phyloP scores from a whole-genome alignment of 2,797 vertebrate species.

The Alauda arvensis region DNA sequence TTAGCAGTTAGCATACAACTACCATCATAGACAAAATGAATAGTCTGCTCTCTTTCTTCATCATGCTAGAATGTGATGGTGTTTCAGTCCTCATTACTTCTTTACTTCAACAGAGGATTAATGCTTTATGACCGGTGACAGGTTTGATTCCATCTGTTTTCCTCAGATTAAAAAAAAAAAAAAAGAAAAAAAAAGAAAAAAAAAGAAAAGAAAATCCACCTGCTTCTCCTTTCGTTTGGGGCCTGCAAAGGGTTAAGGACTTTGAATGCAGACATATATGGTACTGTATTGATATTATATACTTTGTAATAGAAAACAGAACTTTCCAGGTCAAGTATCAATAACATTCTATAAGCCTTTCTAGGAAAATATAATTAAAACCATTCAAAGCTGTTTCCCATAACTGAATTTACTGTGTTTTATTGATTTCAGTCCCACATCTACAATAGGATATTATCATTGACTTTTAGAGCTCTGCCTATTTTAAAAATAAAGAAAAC shows the following conservation, averaged over 20 bases:
- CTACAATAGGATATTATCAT: constrained; percentile 31
- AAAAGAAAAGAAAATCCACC: background rate
- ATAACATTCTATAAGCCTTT: constrained; percentile 72
- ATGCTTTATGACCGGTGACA: background rate
- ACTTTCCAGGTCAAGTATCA: constrained; percentile 67
- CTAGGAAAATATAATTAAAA: constrained; percentile 76
- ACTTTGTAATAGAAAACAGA: constrained; percentile 68
- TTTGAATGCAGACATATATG: constrained; percentile 44
- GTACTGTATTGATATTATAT: constrained; percentile 44
- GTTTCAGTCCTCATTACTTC: background rate
- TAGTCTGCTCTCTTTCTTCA: background rate
- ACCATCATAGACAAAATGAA: background rate
- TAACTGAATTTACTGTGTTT: constrained; percentile 45
- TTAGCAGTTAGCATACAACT: constrained; percentile 9
- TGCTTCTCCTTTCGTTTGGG: constrained; percentile 7
- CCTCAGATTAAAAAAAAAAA: background rate
- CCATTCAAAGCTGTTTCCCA: constrained; percentile 56
- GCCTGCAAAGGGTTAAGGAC: constrained; percentile 40
- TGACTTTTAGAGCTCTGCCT: constrained; percentile 47
- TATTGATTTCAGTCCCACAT: constrained; percentile 41
- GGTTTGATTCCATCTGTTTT: constrained; percentile 26
- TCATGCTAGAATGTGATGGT: background rate
- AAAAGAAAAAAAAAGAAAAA: background rate
- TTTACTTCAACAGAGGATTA: background rate
- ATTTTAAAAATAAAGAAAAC: constrained; percentile 44